These are phyloP conservation scores for Nowickia ferox DNA, from an alignment of 2,888 invertebrate species.

Conservation along the genomic window DNA sequence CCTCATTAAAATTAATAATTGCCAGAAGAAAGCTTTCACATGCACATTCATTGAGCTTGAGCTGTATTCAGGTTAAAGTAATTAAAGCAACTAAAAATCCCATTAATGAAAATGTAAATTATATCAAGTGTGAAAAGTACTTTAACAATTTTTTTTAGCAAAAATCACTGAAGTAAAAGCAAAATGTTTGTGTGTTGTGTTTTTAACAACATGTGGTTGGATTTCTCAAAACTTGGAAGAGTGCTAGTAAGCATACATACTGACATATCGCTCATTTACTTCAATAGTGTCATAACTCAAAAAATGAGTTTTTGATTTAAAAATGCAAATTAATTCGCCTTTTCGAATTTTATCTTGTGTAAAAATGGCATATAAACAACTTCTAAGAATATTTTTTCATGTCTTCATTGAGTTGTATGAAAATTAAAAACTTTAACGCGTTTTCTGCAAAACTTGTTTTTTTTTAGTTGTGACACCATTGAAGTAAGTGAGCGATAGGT, in stretches of 20 bases:
- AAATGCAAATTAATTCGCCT: too few relatives aligned
- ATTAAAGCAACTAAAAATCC: constrained; percentile 1
- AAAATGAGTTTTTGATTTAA: too few relatives aligned
- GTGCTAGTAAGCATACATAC: neutral
- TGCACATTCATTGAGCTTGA: neutral
- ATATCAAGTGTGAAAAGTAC: constrained; percentile 21
- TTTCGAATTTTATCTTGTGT: too few relatives aligned
- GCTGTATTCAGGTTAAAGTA: constrained; percentile 14
- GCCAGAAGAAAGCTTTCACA: neutral
- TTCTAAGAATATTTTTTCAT: too few relatives aligned
- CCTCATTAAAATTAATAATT: neutral
- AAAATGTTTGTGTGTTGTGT: neutral
- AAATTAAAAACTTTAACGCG: too few relatives aligned
- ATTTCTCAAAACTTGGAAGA: neutral
- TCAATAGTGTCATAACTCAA: too few relatives aligned
- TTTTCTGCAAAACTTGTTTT: too few relatives aligned
- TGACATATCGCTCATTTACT: too few relatives aligned
- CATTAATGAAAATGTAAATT: constrained; percentile 45
- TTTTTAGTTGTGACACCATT: too few relatives aligned
- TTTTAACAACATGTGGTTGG: neutral
- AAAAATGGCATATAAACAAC: too few relatives aligned
- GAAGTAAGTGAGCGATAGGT: too few relatives aligned
- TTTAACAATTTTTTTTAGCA: neutral
- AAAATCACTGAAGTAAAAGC: constrained; percentile 11
- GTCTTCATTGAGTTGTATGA: too few relatives aligned